These are phyloP conservation scores for Cephus spinipes DNA, from an alignment of 2,888 invertebrate genomes.

Conservation along the genomic window DNA sequence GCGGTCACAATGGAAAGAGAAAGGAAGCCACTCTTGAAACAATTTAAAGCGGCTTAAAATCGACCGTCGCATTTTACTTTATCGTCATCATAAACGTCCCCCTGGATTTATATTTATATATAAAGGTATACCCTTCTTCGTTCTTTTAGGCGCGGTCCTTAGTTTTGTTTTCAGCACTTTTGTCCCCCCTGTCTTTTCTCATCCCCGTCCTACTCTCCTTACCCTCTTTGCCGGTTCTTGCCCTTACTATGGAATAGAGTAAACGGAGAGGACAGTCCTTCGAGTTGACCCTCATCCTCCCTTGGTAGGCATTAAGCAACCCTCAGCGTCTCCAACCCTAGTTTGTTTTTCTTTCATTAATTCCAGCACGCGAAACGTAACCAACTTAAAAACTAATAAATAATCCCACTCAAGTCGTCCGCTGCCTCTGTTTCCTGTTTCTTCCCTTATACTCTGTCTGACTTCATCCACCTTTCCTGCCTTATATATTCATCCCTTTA, in stretches of 20 bases:
- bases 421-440: not conserved
- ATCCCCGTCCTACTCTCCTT: not conserved
- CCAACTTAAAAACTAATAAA: conserved; percentile 42
- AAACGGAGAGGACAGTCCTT: not conserved
- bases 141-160: not conserved
- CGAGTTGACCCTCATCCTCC: not conserved
- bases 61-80: conserved; percentile 31
- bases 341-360: conserved; percentile 23
- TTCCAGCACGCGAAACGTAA: conserved; percentile 18
- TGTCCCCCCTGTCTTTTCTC: not conserved
- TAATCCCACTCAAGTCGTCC: conserved; percentile 24
- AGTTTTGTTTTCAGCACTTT: conserved; percentile 12
- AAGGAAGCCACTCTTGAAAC: conserved; percentile 22
- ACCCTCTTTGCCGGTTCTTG: not conserved
- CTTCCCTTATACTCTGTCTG: not conserved
- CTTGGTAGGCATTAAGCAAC: not conserved
- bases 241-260: not conserved
- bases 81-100: conserved; percentile 36
- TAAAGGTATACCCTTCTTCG: not conserved
- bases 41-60: conserved; percentile 34
- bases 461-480: not conserved
- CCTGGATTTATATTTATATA: conserved; percentile 17
- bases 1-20: not conserved
- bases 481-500: not conserved
- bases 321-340: not conserved